Evolutionary conservation across 1,140 invertebrate species (phyloP), one percentile per base, ranked within the genome.

Genomic region (Teleopsis dalmanni): DNA sequence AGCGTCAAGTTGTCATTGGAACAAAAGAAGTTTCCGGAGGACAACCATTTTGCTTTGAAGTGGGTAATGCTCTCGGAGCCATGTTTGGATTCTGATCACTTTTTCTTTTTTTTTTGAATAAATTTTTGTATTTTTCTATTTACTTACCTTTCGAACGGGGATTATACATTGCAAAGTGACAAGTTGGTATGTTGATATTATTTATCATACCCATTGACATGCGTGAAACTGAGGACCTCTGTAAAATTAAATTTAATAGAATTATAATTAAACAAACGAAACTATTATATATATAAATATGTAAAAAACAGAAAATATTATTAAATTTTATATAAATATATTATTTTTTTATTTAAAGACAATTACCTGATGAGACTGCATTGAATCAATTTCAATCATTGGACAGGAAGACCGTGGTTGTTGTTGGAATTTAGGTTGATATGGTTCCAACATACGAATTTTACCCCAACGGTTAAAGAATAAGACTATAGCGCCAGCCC

Each of bases 401-500:
- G 81, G 79, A 62, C 84, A 87, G 57, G 82, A 85, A 52, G 79
- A 76, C 47, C 84, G 74, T 65, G 86, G 78, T 53, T 83, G 78
- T 51, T 83, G 81, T 65, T 90, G 89, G 66, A 89, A 91, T 60
- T 90, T 88, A 1, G 91, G 90, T 61, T 93, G 88, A 65, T 93
- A 93, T 0, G 90, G 90, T 53, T 92, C 77, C 50, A 94, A 73
- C 90, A 93, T 93, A 31, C 91, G 78, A 47, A 93, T 94, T 75
- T 94, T 94, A 13, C 89, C 90, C 89, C 89, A 92, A 36, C 87
- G 78, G 62, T 90, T 91, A 76, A 92, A 91, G 76, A 92, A 93
- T 2, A 93, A 72, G 11, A 84, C 85, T 59, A 94, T 91, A 11
- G 88, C 88, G 1, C 80, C 87, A 10, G 87, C 81, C 90, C 90